Evolutionary conservation across 2,113 vertebrate species (phyloP).

Genomic region (Hymenochirus boettgeri): DNA sequence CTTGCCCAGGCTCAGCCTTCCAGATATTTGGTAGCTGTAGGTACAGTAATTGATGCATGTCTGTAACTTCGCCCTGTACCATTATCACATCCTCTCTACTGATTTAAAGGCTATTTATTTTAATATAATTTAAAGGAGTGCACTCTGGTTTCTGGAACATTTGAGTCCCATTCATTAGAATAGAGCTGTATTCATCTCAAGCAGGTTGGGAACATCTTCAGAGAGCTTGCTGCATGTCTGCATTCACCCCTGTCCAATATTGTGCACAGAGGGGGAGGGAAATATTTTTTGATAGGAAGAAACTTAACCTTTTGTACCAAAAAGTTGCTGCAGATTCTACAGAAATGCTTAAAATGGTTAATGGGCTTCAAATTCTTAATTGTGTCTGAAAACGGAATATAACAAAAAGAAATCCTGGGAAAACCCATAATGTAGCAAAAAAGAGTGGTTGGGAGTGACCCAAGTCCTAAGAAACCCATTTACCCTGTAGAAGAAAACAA

Average conservation of each 20-base stretch:
- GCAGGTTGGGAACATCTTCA: background rate
- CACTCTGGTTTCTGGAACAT: background rate
- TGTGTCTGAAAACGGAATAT: too few relatives aligned
- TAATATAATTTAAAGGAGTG: background rate
- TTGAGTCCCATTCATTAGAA: conserved; percentile 1
- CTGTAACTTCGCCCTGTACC: background rate
- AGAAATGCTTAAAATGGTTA: too few relatives aligned
- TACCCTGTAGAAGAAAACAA: too few relatives aligned
- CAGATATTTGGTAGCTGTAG: background rate
- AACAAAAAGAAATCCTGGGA: too few relatives aligned
- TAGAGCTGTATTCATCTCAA: background rate
- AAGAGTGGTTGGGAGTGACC: too few relatives aligned
- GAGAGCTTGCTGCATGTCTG: background rate
- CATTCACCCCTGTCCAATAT: background rate
- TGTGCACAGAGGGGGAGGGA: background rate
- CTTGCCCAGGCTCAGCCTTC: background rate
- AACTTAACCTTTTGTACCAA: too few relatives aligned
- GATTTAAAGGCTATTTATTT: background rate
- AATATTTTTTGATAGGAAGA: too few relatives aligned
- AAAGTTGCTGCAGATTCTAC: too few relatives aligned
- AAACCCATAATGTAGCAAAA: too few relatives aligned
- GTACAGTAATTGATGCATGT: background rate
- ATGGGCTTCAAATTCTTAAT: too few relatives aligned
- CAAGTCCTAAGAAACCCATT: too few relatives aligned
- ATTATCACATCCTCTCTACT: background rate